These are phyloP conservation scores for Mythimna lalbum DNA, from an alignment of 2,888 invertebrate species.

Conservation along the genomic window DNA sequence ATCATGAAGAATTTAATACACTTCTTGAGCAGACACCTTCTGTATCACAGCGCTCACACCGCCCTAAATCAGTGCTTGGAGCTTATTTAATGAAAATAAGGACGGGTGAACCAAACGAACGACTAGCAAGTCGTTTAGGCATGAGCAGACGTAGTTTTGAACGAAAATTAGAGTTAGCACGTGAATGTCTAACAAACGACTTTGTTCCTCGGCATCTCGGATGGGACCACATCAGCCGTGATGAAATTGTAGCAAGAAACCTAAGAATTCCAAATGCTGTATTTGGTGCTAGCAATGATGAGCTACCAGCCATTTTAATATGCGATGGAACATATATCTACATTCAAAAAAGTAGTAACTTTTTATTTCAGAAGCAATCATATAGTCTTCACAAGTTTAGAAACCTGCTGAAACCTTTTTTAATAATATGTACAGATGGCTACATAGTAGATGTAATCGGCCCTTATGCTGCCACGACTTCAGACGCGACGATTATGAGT, in stretches of 20 bases:
- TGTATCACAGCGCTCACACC: conserved; percentile 11
- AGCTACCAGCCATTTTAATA: conserved; percentile 10
- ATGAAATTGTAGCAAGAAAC: too few species aligned
- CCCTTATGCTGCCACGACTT: conserved; percentile 6
- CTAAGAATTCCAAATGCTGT: conserved; percentile 7
- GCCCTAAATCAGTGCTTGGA: not conserved
- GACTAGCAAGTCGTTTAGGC: too few species aligned
- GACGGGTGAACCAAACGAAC: conserved; percentile 1
- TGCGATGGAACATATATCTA: conserved; percentile 11
- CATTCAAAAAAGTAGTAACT: not conserved
- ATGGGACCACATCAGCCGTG: too few species aligned
- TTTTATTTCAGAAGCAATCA: conserved; percentile 12
- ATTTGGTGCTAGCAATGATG: conserved; percentile 12
- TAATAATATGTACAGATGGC: conserved; percentile 1
- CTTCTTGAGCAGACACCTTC: conserved; percentile 7
- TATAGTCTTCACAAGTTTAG: conserved; percentile 3
- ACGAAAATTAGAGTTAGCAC: too few species aligned
- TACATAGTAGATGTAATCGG: not conserved
- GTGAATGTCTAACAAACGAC: too few species aligned
- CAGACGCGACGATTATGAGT: conserved; percentile 27
- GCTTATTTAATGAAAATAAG: conserved; percentile 8
- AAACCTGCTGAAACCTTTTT: conserved; percentile 5
- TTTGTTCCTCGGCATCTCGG: too few species aligned
- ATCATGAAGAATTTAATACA: conserved; percentile 3
- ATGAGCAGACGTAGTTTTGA: too few species aligned